Conservation (phyloP, 2,113 vertebrate species). For the Xyliphius kryptos region DNA sequence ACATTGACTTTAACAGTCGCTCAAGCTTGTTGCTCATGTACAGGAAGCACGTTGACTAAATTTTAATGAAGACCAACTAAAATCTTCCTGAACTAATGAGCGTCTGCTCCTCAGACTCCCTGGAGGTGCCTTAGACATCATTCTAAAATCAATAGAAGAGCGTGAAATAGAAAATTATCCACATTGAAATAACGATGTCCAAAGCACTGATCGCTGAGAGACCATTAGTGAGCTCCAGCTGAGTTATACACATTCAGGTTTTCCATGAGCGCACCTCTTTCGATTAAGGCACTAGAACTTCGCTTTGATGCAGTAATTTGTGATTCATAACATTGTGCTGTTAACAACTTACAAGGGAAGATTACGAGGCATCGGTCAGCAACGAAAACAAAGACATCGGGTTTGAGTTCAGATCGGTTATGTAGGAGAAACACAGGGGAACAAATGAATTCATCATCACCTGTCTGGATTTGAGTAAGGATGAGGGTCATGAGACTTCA, state of each 20-base stretch:
- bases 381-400: no score
- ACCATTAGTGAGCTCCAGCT: conserved; percentile 20
- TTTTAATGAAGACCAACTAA: conserved; percentile 29
- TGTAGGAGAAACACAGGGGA: no score
- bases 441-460: no score
- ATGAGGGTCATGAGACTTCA: no score
- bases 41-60: conserved; percentile 18
- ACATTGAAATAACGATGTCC: conserved; percentile 30
- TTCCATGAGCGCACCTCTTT: background rate
- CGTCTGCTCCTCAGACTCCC: conserved; percentile 25
- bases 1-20: background rate
- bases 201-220: conserved; percentile 10
- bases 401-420: no score
- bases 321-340: background rate
- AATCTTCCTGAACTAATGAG: conserved; percentile 33
- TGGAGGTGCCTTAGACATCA: conserved; percentile 22
- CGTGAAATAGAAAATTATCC: conserved; percentile 27
- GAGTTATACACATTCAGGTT: conserved; percentile 26
- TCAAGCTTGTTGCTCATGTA: background rate
- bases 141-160: conserved; percentile 25
- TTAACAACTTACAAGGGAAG: background rate
- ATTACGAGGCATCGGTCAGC: no score
- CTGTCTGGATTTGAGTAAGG: no score
- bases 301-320: conserved; percentile 2
- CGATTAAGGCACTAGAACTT: background rate